Base-by-base conservation (phyloP, 2,888 invertebrate genomes). In the Callinectes sapidus region DNA sequence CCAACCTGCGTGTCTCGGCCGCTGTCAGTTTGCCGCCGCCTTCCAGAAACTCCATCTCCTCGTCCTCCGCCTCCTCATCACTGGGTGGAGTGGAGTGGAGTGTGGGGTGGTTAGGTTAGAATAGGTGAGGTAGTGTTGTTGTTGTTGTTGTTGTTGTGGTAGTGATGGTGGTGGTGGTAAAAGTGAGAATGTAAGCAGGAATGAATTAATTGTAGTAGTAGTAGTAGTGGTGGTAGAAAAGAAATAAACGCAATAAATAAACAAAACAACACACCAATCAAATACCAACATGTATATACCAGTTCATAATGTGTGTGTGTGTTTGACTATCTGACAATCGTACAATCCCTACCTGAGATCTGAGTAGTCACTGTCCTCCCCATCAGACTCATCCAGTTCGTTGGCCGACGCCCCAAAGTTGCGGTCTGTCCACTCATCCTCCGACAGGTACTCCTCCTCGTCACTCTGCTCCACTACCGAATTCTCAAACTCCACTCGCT, bases 401-500 rank as follows among this genome's bases (percentile, higher is more conserved):
- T 94, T 94, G 5, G 94, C 94, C 0, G 94, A 94, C 85, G 98
- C 97, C 71, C 96, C 96, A 96, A 98, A 98, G 96, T 99, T 99
- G 95, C 98, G 97, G 95, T 98, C 98, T 0, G 98, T 98, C 98
- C 99, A 98, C 95, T 99, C 98, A 95, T 99, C 98, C 95, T 99
- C 99, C 95, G 98, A 98, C 5, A 94, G 92, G 55, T 94, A 93
- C 55, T 94, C 94, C 18, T 94, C 94, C 88, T 94, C 94, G 32
- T 93, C 93, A 77, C 94, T 92, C 28, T 91, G 94, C 81, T 92
- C 94, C n/a, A 94, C 90, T 86, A 94, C 90, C 18, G 93, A 93
- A 96, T 97, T 97, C 95, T 97, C 97, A 96, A 98, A 98, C 96
- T 98, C 98, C 94, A 97, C 97, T 95, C 98, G 96, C 95, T 98